Conservation (phyloP, 2,797 vertebrate species). For the Acestrorhynchus altus region DNA sequence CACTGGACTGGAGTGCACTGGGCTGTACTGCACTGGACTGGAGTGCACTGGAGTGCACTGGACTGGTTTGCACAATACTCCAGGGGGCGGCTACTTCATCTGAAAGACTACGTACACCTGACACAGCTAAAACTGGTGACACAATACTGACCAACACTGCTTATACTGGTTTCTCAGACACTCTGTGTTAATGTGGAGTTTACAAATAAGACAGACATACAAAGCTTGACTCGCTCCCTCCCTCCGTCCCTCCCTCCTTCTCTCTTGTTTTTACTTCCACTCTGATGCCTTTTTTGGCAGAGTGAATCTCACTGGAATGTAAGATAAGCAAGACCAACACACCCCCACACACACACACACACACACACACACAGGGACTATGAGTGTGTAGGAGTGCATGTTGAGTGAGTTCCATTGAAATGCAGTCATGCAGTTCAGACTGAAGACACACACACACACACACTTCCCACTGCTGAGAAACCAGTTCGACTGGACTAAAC, state of each 20-base stretch:
- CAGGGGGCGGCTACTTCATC: too few species aligned
- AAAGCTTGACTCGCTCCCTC: constrained; percentile 52
- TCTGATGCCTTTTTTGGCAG: constrained; percentile 40
- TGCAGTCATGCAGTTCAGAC: constrained; percentile 75
- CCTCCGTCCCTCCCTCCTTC: constrained; percentile 45
- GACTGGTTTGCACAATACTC: too few species aligned
- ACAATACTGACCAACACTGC: too few species aligned
- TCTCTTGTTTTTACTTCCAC: not conserved
- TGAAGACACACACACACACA: not conserved
- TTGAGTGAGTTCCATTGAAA: constrained; percentile 70
- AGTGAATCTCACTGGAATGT: constrained; percentile 61
- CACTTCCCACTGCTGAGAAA: not conserved
- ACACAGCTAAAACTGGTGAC: too few species aligned
- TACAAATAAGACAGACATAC: too few species aligned
- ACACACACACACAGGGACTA: not conserved
- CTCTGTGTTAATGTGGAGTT: too few species aligned
- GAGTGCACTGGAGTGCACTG: too few species aligned
- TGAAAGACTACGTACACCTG: too few species aligned
- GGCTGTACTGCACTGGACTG: too few species aligned
- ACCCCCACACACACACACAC: constrained; percentile 24
- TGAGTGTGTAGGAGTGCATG: not conserved
- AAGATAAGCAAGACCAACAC: constrained; percentile 51
- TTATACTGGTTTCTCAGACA: too few species aligned
- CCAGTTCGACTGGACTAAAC: not conserved
- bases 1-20: too few species aligned